These are phyloP conservation scores for Piliocolobus tephrosceles DNA, from an alignment of 2,113 vertebrate genomes.

Conservation along the genomic window DNA sequence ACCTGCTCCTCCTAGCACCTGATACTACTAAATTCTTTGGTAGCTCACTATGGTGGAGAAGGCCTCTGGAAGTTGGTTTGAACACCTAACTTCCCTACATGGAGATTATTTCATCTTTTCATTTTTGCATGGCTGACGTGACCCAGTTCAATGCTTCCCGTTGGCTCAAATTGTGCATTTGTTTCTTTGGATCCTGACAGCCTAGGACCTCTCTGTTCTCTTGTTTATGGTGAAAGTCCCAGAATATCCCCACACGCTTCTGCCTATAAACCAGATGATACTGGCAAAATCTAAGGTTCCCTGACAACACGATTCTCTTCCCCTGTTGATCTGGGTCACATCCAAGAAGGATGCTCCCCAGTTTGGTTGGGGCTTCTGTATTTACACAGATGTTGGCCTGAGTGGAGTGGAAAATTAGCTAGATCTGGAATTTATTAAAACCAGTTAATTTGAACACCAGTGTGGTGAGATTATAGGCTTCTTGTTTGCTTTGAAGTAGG, in stretches of 20 bases:
- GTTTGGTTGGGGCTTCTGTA: background rate
- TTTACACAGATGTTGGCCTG: constrained; percentile 50
- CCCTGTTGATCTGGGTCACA: background rate
- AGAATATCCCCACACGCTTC: background rate
- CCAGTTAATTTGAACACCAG: constrained; percentile 20
- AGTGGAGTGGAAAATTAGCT: background rate
- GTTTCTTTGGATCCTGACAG: background rate
- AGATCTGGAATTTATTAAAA: constrained; percentile 39
- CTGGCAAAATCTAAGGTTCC: background rate
- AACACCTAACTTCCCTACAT: background rate
- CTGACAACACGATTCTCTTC: background rate
- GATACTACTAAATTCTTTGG: background rate
- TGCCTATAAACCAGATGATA: background rate
- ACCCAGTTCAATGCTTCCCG: background rate
- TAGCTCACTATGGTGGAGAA: background rate
- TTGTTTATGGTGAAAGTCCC: background rate
- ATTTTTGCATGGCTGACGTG: background rate
- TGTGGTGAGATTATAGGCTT: constrained; percentile 3
- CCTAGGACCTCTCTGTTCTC: background rate
- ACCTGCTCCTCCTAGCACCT: background rate
- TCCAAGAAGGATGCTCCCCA: background rate
- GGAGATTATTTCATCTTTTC: background rate
- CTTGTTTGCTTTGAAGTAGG: constrained; percentile 58
- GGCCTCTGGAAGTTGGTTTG: background rate
- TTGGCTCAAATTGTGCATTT: background rate